These are phyloP conservation scores for Parus major DNA, from an alignment of 2,113 vertebrate species.

Conservation along the genomic window DNA sequence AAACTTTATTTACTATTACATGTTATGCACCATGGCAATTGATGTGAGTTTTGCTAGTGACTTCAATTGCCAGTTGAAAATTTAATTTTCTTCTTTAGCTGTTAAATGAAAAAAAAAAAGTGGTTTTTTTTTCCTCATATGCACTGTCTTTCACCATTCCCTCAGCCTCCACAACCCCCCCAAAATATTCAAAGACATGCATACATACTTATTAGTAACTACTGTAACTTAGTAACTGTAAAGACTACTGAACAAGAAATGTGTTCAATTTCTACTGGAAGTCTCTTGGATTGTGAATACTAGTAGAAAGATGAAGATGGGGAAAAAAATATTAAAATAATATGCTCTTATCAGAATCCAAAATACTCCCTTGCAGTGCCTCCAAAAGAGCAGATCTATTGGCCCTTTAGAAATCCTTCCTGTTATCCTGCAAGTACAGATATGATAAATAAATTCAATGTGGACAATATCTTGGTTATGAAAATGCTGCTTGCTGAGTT, in stretches of 20 bases:
- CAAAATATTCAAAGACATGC: neutral
- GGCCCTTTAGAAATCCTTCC: neutral
- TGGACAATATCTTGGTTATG: neutral
- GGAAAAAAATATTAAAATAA: neutral
- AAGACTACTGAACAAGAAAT: neutral
- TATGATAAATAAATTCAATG: neutral
- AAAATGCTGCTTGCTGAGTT: neutral
- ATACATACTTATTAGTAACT: neutral
- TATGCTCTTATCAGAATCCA: neutral
- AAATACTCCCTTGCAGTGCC: neutral
- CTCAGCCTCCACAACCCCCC: neutral
- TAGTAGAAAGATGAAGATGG: neutral
- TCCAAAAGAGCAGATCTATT: neutral
- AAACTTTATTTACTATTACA: neutral
- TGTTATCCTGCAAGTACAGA: neutral
- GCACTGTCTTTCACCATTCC: neutral
- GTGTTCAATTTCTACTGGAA: neutral
- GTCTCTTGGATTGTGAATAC: neutral
- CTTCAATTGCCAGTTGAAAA: neutral
- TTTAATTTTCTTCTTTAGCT: neutral
- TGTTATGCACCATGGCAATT: neutral
- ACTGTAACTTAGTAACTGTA: neutral
- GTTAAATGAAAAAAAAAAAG: neutral
- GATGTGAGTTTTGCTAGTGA: neutral
- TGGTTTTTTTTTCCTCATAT: neutral